Conservation (phyloP, 2,797 vertebrate species). For the Acanthornis magna region DNA sequence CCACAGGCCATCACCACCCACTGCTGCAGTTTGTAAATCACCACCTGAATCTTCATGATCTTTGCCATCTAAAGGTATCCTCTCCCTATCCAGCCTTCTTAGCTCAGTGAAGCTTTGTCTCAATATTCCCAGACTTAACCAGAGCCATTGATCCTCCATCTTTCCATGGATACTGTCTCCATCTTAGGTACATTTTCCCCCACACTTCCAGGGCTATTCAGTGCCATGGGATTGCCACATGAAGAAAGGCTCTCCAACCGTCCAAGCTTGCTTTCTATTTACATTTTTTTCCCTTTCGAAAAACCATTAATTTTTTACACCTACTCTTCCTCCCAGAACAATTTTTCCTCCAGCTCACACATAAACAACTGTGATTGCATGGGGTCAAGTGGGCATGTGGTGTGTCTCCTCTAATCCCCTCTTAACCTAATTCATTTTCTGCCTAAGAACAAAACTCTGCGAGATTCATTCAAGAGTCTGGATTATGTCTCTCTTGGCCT, state of each 20-base stretch:
- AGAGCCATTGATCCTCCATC: neutral
- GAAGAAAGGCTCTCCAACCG: neutral
- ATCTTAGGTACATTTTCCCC: neutral
- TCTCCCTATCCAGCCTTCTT: neutral
- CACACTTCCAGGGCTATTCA: neutral
- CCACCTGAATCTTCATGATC: neutral
- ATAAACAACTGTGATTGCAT: neutral
- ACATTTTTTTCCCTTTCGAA: neutral
- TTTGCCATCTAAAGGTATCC: neutral
- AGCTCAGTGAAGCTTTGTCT: neutral
- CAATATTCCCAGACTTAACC: neutral
- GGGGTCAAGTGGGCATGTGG: slow-evolving; percentile 9
- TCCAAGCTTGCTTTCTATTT: neutral
- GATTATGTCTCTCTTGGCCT: slow-evolving; percentile 23
- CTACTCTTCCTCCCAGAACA: neutral
- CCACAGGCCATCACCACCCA: neutral
- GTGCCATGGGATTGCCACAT: neutral
- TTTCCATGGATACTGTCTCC: neutral
- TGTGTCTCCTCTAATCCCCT: slow-evolving; percentile 15
- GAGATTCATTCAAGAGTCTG: slow-evolving; percentile 49
- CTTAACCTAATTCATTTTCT: slow-evolving; percentile 61
- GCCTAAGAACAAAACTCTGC: slow-evolving; percentile 28
- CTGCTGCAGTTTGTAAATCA: neutral
- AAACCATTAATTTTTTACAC: neutral
- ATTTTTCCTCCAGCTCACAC: neutral